Evolutionary conservation across 1,140 invertebrate genomes (phyloP).

Genomic region (Dendrolimus kikuchii): DNA sequence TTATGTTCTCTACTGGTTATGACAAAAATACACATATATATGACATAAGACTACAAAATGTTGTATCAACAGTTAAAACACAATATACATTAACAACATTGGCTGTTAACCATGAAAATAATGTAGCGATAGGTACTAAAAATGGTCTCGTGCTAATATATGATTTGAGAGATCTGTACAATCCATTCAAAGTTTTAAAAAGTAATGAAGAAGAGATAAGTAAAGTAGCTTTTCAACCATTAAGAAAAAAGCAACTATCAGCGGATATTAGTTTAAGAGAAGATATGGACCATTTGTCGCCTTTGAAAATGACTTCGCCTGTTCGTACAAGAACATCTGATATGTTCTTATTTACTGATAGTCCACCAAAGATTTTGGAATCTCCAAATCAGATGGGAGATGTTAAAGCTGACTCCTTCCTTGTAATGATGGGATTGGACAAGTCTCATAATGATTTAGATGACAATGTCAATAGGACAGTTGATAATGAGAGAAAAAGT

Average conservation of each 20-base stretch:
- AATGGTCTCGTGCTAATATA: conserved; percentile 57
- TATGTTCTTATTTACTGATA: conserved; percentile 49
- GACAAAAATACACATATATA: conserved; percentile 66
- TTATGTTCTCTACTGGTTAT: conserved; percentile 60
- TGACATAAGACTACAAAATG: conserved; percentile 58
- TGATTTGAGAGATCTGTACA: conserved; percentile 57
- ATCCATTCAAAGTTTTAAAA: conserved; percentile 47
- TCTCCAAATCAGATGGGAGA: conserved; percentile 23
- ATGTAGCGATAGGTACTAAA: conserved; percentile 60
- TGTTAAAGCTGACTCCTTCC: conserved; percentile 55
- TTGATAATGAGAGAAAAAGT: conserved; percentile 39
- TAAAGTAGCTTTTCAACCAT: conserved; percentile 57
- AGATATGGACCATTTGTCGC: conserved; percentile 35
- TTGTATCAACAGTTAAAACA: conserved; percentile 57
- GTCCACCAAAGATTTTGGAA: conserved; percentile 41
- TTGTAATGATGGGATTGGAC: conserved; percentile 54
- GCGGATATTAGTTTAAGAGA: conserved; percentile 58
- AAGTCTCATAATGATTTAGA: conserved; percentile 46
- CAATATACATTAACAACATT: conserved; percentile 55
- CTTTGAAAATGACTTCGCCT: conserved; percentile 37
- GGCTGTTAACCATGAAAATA: conserved; percentile 52
- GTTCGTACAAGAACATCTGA: conserved; percentile 42
- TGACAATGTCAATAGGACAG: conserved; percentile 37
- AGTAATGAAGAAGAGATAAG: conserved; percentile 54
- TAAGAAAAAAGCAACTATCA: conserved; percentile 39